A percentile compares a stretch with the other conserved stretches of the same genome.
Evolutionary conservation across 1,140 invertebrate genomes (phyloP).

Genomic region (Chrysopa pallens): DNA sequence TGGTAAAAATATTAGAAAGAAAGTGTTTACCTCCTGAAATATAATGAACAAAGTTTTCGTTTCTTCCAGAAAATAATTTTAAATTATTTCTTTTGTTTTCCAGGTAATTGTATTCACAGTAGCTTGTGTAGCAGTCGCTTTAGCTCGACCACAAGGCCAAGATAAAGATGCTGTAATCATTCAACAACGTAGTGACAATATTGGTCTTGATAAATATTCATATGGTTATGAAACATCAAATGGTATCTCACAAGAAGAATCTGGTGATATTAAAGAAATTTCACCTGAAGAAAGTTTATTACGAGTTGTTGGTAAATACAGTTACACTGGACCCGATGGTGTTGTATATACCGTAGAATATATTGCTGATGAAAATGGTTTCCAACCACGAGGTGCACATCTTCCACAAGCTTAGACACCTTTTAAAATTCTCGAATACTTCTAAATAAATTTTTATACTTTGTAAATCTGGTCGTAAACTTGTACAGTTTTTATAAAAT

Average conservation of each 20-base stretch:
- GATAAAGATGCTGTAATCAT: constrained; percentile 31
- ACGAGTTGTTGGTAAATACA: constrained; percentile 31
- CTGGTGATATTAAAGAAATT: constrained; percentile 30
- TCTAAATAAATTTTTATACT: too few relatives aligned
- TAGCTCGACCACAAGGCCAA: constrained; percentile 25
- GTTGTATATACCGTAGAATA: constrained; percentile 49
- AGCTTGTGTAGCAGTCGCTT: constrained; percentile 25
- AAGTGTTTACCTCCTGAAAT: too few relatives aligned
- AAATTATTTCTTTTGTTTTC: too few relatives aligned
- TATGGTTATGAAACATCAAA: constrained; percentile 34
- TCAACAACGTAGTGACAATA: constrained; percentile 32
- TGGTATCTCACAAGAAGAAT: constrained; percentile 32
- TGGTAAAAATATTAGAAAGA: too few relatives aligned
- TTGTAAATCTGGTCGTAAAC: too few relatives aligned
- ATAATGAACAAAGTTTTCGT: too few relatives aligned
- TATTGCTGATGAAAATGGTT: constrained; percentile 62
- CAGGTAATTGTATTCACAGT: constrained; percentile 18
- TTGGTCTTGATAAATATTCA: constrained; percentile 21
- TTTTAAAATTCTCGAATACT: too few relatives aligned
- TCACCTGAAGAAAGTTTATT: constrained; percentile 39
- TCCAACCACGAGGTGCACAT: constrained; percentile 48
- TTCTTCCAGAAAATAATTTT: too few relatives aligned
- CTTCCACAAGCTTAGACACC: constrained; percentile 28
- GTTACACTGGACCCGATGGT: constrained; percentile 38
- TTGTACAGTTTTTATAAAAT: too few relatives aligned